Conservation (phyloP, 2,797 vertebrate genomes). For the Premnoplex brunnescens region DNA sequence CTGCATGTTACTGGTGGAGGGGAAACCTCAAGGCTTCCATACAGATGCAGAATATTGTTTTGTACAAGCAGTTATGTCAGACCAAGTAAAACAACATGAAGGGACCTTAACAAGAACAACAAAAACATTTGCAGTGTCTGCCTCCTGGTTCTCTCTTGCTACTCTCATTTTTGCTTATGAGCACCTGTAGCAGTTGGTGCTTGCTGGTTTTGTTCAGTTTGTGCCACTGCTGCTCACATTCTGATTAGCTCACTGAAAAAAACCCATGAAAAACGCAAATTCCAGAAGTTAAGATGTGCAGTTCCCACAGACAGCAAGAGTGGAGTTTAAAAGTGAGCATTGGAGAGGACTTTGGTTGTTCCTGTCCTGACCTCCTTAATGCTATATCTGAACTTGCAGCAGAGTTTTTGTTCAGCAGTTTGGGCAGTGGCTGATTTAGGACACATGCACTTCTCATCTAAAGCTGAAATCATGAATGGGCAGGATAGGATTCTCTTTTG, state of each 20-base stretch:
- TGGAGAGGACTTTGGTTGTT: background rate
- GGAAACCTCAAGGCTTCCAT: background rate
- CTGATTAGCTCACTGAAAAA: background rate
- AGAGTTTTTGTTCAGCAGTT: background rate
- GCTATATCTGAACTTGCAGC: background rate
- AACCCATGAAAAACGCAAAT: background rate
- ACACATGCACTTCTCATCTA: background rate
- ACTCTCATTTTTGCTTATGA: background rate
- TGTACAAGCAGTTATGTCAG: background rate
- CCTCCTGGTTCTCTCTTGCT: background rate
- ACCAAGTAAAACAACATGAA: background rate
- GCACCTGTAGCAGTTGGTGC: background rate
- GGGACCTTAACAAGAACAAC: background rate
- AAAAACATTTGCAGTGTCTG: background rate
- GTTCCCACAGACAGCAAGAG: background rate
- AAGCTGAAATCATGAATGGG: constrained; percentile 5
- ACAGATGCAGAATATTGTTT: background rate
- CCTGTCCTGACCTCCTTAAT: background rate
- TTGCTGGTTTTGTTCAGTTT: background rate
- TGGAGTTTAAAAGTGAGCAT: background rate
- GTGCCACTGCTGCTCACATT: background rate
- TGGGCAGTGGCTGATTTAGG: background rate
- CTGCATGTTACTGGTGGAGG: background rate
- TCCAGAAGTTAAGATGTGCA: background rate
- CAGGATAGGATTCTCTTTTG: constrained; percentile 45